A percentile compares a stretch with the other conserved stretches of the same genome.
Conservation (phyloP, 2,888 invertebrate species). For the Lasioglossum leucozonium region DNA sequence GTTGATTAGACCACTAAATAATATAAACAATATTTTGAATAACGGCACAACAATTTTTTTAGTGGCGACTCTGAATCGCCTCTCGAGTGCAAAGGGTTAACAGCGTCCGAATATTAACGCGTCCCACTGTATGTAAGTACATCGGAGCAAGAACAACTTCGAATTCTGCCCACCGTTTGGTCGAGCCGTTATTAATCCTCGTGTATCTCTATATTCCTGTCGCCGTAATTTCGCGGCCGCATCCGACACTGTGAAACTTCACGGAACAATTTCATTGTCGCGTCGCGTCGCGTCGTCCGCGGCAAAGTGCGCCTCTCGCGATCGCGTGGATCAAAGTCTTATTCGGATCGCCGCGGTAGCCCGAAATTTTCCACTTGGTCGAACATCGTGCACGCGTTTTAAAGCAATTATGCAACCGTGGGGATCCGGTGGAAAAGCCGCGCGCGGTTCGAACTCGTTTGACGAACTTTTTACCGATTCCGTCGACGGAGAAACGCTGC, state of each 20-base stretch:
- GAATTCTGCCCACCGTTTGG: neutral
- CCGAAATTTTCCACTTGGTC: conserved; percentile 9
- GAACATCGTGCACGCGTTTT: neutral
- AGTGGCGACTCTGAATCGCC: no score
- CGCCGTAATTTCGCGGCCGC: neutral
- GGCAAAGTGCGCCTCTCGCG: neutral
- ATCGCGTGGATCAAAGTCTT: neutral
- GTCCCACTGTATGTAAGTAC: no score
- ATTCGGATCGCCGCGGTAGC: conserved; percentile 11
- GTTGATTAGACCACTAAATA: no score
- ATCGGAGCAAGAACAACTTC: neutral
- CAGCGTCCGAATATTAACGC: no score
- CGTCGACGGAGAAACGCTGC: neutral
- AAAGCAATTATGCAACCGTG: conserved; percentile 19
- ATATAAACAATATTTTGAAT: no score
- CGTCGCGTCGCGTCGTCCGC: neutral
- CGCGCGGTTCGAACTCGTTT: no score
- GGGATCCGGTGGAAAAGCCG: neutral
- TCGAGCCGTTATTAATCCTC: neutral
- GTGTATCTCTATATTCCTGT: neutral
- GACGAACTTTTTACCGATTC: neutral
- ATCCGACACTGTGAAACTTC: conserved; percentile 2
- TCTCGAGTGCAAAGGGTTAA: no score
- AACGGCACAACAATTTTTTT: no score
- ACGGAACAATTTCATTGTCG: neutral